Evolutionary conservation across 2,888 invertebrate genomes (phyloP), one percentile per base, ranked within the genome.

Genomic region (Dryocosmus kuriphilus): DNA sequence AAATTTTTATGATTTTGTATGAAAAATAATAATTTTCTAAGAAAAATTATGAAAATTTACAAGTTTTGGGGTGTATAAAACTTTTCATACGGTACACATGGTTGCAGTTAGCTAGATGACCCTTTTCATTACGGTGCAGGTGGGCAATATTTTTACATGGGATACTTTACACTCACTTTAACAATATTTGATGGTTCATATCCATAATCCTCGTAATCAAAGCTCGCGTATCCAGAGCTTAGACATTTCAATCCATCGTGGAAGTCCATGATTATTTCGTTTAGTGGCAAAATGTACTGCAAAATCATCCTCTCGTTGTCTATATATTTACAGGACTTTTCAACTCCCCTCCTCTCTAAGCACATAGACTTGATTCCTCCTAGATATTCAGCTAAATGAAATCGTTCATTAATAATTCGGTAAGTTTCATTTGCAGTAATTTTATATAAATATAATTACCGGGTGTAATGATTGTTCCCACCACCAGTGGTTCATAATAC

Each of bases 171-270:
- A 88, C 93, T 92, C 91, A 98, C 96, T 91, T 97, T 97, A 0
- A 96, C 95, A 86, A 99, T 93, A 79, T 95, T 93, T 80, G 98
- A 95, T 81, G 90, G 89, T 88, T 96, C 94, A 91, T 96, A 99
- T 1, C 97, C 98, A 87, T 94, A 92, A 89, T 97, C 96, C 91
- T 98, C 97, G 89, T 98, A 98, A 91, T 98, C 98, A 89, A 98
- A 98, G 90, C 97, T 97, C 1, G 98, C 99, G 92, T 98, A 99
- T 41, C 99, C 99, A 0, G 98, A 98, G 4, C 97, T 96, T 24
- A 97, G 87, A 19, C 96, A 95, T 92, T 99, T 99, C 2, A 99
- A 92, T 5, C 94, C 93, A 89, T 99, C 99, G 89, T 98, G 98
- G 91, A 99, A 99, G 91, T 99, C 98, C 11, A 98, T 92, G 19